Conservation (phyloP, 2,797 vertebrate genomes). For the Eutrigla gurnardus region DNA sequence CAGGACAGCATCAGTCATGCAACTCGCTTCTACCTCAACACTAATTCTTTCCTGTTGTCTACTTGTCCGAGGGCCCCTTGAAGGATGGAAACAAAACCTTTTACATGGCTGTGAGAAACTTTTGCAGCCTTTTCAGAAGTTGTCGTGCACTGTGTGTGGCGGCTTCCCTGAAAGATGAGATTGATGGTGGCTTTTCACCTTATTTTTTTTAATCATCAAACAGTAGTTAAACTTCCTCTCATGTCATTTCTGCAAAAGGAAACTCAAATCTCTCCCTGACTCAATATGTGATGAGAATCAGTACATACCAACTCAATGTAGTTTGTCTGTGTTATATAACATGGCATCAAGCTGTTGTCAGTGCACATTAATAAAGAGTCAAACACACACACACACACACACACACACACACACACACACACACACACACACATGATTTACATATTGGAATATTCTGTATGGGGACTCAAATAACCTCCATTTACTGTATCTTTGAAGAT, state of each 20-base stretch:
- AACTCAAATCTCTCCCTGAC: not conserved
- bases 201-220: not conserved
- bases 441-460: not conserved
- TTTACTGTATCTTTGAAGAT: not conserved
- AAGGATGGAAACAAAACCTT: not conserved
- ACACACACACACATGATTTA: not conserved
- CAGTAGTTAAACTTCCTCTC: not conserved
- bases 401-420: not conserved
- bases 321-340: not conserved
- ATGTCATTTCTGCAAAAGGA: not conserved
- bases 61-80: not conserved
- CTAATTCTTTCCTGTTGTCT: constrained; percentile 8
- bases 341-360: not conserved
- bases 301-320: not conserved
- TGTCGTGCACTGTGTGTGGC: not conserved
- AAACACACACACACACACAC: not conserved
- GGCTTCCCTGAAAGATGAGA: not conserved
- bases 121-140: not conserved
- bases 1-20: not conserved
- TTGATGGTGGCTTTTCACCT: not conserved
- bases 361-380: not conserved
- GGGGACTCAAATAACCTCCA: not conserved
- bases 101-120: constrained; percentile 7
- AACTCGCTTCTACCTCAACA: not conserved
- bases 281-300: not conserved